Base-by-base conservation (phyloP, 2,888 invertebrate genomes). In the Linnaemya tessellans region DNA sequence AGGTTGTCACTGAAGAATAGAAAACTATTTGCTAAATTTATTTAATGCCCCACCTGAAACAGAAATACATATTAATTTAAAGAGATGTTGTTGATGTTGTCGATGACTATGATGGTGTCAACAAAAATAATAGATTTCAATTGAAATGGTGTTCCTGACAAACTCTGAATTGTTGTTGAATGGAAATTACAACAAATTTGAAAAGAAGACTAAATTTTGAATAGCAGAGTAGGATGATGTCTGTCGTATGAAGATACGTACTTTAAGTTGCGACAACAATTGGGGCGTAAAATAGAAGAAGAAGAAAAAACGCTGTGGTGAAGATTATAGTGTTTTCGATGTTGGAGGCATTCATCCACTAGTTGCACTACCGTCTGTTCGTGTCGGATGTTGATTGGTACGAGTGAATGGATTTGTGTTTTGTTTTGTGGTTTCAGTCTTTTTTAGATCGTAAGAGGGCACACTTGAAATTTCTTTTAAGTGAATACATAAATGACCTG, bases 21-120 rank as follows among this genome's bases (percentile, higher is more conserved):
- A 62, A 54, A 58, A 62, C 38, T 18, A 51, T 65, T 51, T 60
- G 20, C 8, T 68, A 60, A 68, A 74, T 60, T 9, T 41, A 25
- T 56, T 56, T 49, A 73, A 43, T 43, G 71, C 65, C 70, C 71
- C 65, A 77, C 77, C 82, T 82, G 82, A 56, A 71, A 71, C n/a
- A 18, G 68, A 46, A n/a, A 75, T 30, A 30, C 3, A 30, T 58
- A 65, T 54, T 46, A 58, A 81, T 62, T 82, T 85, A 64, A 79
- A 75, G 82, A 85, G 54, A 79, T 73, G 73, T 82, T 84, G 65
- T 62, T 22, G 35, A 18, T 64, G 43, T 30, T 30, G 5, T 30
- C 35, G 8, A 15, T 56, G 71, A n/a, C 62, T 71, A 74, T 73
- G 84, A 85, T 82, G 79, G 79, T 85, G 81, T 79, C 81, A 74